These are phyloP conservation scores for Arnoldichthys spilopterus DNA, from an alignment of 2,797 vertebrate genomes.

Conservation along the genomic window DNA sequence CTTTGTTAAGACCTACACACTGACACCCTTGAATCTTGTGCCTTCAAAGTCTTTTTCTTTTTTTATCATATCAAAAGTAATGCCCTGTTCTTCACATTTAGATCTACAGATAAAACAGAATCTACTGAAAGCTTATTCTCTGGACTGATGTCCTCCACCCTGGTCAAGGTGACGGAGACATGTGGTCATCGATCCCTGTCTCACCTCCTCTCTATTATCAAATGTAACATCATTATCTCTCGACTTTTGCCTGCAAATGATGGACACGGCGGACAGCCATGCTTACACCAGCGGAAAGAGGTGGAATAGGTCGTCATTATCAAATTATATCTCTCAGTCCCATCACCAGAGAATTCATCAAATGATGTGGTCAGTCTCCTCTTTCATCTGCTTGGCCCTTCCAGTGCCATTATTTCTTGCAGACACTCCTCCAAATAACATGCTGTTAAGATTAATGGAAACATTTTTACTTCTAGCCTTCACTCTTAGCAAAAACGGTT, in stretches of 20 bases:
- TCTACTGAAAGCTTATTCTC: neutral
- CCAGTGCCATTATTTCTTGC: conserved; percentile 18
- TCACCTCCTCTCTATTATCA: conserved; percentile 77
- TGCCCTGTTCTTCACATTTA: neutral
- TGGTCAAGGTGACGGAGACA: conserved; percentile 74
- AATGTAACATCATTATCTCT: conserved; percentile 71
- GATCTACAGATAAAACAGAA: neutral
- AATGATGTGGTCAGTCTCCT: conserved; percentile 46
- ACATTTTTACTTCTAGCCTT: neutral
- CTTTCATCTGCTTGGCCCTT: conserved; percentile 39
- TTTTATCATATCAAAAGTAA: neutral
- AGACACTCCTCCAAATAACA: conserved; percentile 7
- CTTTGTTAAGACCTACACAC: no score
- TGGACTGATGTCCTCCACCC: conserved; percentile 53
- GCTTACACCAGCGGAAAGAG: conserved; percentile 80
- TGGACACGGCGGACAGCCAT: conserved; percentile 73
- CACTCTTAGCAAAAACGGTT: no score
- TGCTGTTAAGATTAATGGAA: neutral
- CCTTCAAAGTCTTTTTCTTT: neutral
- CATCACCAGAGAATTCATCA: conserved; percentile 53
- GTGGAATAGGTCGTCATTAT: conserved; percentile 81
- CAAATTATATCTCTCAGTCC: conserved; percentile 77
- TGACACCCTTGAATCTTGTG: neutral
- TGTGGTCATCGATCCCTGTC: conserved; percentile 75
- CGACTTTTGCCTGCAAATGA: conserved; percentile 67